Evolutionary conservation across 2,797 vertebrate genomes (phyloP), one percentile per base, ranked within the genome.

Genomic region (Megaceryle alcyon): DNA sequence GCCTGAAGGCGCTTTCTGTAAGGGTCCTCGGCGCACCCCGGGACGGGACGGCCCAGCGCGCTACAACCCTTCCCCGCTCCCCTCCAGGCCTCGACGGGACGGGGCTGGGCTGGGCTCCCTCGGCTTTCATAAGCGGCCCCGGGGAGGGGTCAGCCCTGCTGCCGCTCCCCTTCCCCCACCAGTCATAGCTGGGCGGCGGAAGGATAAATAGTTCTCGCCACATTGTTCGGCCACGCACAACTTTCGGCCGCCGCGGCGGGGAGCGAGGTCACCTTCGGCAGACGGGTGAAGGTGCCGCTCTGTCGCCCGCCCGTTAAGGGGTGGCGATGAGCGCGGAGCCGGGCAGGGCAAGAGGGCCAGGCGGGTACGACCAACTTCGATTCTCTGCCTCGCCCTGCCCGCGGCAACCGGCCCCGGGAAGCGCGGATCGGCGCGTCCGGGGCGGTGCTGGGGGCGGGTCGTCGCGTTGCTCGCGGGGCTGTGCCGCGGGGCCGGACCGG

Each of bases 141-240:
- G 53, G 35, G 73, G 29, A 39, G 44, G 28, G 29, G 6, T 25
- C 9, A 26, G 75, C 39, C 10, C 31, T 61, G 9, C 59, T 22
- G 19, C 80, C 17, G 33, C 56, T 75, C 60, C 63, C 90, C 41
- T 46, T 46, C 77, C 82, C 68, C 60, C 51, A 12, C 48, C n/a
- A 65, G 19, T 7, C 46, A 10, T 37, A 54, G 73, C 22, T 51
- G 92, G 60, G 22, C 65, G 92, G 94, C 94, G 94, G 94, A 95
- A 94, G 94, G 92, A 95, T 59, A 94, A 94, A 90, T 92, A 95
- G 94, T 94, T 92, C 94, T 64, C 12, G 0, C 6, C 33, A 53
- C 66, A 78, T 88, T 90, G 66, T 90, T 82, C 33, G 21, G 25
- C 0, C 0, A 7, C 14, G 35, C 33, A 16, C 16, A 88, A 92